These are phyloP conservation scores for Neolamprologus longior DNA, from an alignment of 2,113 vertebrate species.

Conservation along the genomic window DNA sequence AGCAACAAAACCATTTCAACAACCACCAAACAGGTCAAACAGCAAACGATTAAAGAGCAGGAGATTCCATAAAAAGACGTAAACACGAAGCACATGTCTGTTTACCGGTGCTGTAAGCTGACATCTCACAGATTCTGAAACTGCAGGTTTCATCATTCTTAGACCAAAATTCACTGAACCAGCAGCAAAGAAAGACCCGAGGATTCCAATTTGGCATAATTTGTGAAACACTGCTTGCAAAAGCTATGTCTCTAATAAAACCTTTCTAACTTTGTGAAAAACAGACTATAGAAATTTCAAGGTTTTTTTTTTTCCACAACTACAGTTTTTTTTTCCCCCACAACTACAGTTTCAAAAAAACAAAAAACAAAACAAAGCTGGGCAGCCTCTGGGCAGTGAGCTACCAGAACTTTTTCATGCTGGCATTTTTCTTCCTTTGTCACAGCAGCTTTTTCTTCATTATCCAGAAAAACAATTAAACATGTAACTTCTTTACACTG, in stretches of 20 bases:
- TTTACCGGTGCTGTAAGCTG: background rate
- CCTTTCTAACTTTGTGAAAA: background rate
- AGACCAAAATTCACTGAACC: background rate
- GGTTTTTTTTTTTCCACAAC: accelerated
- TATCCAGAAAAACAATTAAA: background rate
- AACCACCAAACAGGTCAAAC: background rate
- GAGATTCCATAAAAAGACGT: background rate
- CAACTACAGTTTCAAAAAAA: background rate
- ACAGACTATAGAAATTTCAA: background rate
- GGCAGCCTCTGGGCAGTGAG: background rate
- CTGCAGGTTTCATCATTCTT: background rate
- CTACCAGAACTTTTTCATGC: background rate
- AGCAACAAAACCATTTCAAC: background rate
- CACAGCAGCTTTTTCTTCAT: background rate
- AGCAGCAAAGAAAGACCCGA: background rate
- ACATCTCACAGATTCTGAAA: background rate
- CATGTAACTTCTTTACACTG: background rate
- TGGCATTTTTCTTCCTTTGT: background rate
- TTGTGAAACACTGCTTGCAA: background rate
- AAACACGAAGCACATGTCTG: background rate
- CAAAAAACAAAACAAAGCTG: background rate
- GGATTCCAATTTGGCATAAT: background rate
- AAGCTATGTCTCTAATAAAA: background rate
- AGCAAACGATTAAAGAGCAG: background rate
- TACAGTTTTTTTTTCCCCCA: background rate